Evolutionary conservation across 2,113 vertebrate species (phyloP), one percentile per base, ranked within the genome.

Genomic region (Oxyruncus cristatus): DNA sequence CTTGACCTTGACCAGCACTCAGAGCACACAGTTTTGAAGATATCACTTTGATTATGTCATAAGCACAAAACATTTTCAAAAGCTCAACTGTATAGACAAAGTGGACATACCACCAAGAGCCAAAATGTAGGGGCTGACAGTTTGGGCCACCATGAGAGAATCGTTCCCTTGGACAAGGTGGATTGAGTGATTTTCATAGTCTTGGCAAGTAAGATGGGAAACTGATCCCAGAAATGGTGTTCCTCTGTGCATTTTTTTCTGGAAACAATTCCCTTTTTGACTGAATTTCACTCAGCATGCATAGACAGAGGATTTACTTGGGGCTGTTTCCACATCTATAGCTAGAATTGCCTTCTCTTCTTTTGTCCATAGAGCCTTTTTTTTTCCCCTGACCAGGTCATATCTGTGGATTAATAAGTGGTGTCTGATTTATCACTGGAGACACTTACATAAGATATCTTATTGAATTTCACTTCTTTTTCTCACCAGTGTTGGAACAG

Each of bases 401-500:
- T 66, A 46, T 61, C 50, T 79, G 30, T 53, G 28, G 37, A 44
- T 85, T 87, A 88, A 87, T 73, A 91, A 86, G 10, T 47, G 58
- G 27, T 19, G 22, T 37, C 41, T 85, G 72, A 61, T 59, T 90
- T 73, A 42, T 67, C 47, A 76, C 41, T 58, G 21, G 61, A 75
- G 62, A 84, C 49, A 85, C n/a, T n/a, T 44, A 44, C 19, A 68
- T 39, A 85, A 78, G 41, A 61, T 3, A 32, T 41, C 16, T 74
- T 68, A 90, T 50, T 70, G 19, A 88, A 90, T 94, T 89, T 8
- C 17, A 28, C 24, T 46, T 79, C 19, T 71, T 92, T 93, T 85
- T 46, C 44, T 55, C 44, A 52, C 5, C 30, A 11, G 3, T 55
- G 5, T 11, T 79, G 15, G 16, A 75, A 83, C 5, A 72, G 39